Evolutionary conservation across 2,888 invertebrate species (phyloP).

Genomic region (Pollenia griseotomentosa): DNA sequence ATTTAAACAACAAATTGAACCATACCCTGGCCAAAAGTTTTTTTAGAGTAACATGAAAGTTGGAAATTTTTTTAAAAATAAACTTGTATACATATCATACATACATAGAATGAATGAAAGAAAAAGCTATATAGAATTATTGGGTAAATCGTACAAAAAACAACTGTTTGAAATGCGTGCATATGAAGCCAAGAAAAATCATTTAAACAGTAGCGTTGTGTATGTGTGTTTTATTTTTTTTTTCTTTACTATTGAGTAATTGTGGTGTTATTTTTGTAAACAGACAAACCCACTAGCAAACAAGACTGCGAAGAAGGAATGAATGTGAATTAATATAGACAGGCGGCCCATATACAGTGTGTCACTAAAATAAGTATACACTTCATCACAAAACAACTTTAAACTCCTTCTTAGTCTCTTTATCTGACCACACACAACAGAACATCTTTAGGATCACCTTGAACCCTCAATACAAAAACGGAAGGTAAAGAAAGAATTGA

Average conservation of each 20-base stretch:
- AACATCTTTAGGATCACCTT: too few relatives aligned
- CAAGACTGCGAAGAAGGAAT: constrained; percentile 12
- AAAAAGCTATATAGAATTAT: constrained; percentile 5
- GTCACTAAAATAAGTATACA: too few relatives aligned
- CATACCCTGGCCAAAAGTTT: constrained; percentile 42
- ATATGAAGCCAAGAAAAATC: constrained; percentile 65
- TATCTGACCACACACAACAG: too few relatives aligned
- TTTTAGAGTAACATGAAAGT: constrained; percentile 46
- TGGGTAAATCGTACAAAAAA: constrained; percentile 36
- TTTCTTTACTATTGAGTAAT: constrained; percentile 62
- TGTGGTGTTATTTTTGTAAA: constrained; percentile 62
- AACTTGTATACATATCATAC: constrained; percentile 19
- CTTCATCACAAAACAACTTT: too few relatives aligned
- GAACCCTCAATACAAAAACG: too few relatives aligned
- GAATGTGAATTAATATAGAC: constrained; percentile 2
- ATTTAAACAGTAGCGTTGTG: constrained; percentile 53
- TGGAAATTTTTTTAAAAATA: constrained; percentile 60
- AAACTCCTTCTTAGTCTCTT: too few relatives aligned
- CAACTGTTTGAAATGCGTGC: constrained; percentile 64
- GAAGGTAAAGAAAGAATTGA: too few relatives aligned
- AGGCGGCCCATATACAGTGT: not conserved
- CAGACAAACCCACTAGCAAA: constrained; percentile 59
- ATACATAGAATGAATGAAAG: not conserved
- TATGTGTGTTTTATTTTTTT: constrained; percentile 10
- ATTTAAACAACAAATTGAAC: not conserved